Evolutionary conservation across 2,797 vertebrate species (phyloP).

Genomic region (Alcedo quadribrachys): DNA sequence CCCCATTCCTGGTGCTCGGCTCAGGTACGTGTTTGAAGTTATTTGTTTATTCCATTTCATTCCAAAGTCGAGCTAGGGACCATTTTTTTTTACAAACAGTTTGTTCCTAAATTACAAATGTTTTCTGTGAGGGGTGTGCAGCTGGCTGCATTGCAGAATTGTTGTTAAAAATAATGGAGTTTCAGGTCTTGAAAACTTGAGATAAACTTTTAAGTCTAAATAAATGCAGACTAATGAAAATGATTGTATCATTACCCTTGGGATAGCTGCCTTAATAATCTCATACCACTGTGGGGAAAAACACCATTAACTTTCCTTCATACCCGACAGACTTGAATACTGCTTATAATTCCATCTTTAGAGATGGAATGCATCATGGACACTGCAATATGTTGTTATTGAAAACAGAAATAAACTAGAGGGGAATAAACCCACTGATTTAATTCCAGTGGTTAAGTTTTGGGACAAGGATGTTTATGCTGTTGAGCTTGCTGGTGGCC

Average conservation of each 20-base stretch:
- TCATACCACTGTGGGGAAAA: neutral
- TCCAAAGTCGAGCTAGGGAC: neutral
- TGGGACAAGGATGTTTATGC: conserved; percentile 23
- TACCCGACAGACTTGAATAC: accelerated
- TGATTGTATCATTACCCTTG: neutral
- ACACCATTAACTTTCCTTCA: neutral
- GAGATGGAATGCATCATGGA: neutral
- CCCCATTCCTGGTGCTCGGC: neutral
- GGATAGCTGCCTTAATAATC: neutral
- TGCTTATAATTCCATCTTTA: neutral
- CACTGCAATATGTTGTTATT: neutral
- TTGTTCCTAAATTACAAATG: neutral
- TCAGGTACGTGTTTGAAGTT: neutral
- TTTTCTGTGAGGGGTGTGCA: neutral
- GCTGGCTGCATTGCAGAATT: neutral
- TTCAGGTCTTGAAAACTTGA: neutral
- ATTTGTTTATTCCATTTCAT: neutral
- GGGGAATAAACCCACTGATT: conserved; percentile 36
- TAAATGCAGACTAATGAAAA: neutral
- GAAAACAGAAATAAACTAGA: neutral
- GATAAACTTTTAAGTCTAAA: neutral
- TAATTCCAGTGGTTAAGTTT: neutral
- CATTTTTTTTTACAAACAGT: neutral
- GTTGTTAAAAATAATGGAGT: neutral
- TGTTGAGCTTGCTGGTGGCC: conserved; percentile 4